Evolutionary conservation across 2,113 vertebrate species (phyloP).

Genomic region (Lichenostomus cassidix): DNA sequence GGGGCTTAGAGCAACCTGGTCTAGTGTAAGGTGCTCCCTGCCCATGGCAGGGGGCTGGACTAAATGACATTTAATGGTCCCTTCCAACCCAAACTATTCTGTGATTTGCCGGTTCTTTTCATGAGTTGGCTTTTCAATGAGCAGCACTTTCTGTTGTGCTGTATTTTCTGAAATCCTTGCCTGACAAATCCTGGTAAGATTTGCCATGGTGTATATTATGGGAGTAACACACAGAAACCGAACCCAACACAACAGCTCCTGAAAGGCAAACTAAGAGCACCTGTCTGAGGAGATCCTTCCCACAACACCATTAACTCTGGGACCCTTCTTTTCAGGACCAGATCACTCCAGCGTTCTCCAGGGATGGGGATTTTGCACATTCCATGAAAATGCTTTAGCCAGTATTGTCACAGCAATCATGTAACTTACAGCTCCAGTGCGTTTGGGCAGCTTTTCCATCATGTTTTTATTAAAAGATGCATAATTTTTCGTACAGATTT

Average conservation of each 20-base stretch:
- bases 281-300: background rate
- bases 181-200: background rate
- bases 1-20: background rate
- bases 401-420: background rate
- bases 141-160: background rate
- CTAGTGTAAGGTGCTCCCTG: background rate
- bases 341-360: fast-evolving
- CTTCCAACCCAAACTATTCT: background rate
- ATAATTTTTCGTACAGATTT: background rate
- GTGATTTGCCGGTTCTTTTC: background rate
- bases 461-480: background rate
- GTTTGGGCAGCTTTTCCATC: background rate
- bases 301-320: background rate
- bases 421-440: background rate
- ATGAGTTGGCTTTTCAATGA: background rate
- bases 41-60: background rate
- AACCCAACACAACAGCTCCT: background rate
- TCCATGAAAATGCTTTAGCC: background rate
- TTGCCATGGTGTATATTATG: background rate
- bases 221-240: background rate
- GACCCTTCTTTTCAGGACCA: background rate
- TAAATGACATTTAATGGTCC: background rate
- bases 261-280: fast-evolving
- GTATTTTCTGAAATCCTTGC: background rate
- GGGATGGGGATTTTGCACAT: background rate